Base-by-base conservation (phyloP, 2,797 vertebrate genomes). In the Phaenicophaeus curvirostris region DNA sequence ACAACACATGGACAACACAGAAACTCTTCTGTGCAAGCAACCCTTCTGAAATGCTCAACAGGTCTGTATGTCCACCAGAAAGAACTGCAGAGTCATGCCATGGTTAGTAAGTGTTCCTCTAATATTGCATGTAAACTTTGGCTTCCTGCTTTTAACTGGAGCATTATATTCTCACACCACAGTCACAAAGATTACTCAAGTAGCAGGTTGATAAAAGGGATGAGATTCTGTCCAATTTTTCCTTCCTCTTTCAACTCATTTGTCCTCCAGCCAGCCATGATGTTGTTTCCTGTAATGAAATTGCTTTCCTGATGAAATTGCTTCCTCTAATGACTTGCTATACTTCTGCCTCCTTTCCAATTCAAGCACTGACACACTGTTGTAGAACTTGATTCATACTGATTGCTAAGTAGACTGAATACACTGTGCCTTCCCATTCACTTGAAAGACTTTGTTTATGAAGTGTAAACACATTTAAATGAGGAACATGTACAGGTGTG, bases 321-420 rank as follows among this genome's bases (percentile, higher is more conserved):
- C 39, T 78, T 92, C 37, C 57, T 72, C 35, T 59, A 72, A 39
- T 17, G 62, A 84, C 73, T 89, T 79, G 50, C 41, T 71, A 80
- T 9, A 44, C 42, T 82, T 62, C 55, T 53, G 54, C 44, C 63
- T 89, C 48, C 58, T 79, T 95, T 62, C 77, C 65, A 85, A 82
- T 66, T 78, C 80, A 88, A 75, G 58, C 67, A 66, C 48, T 55
- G 50, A 44, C 63, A 48, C 18, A 48, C 67, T 80, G 31, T 24
- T 78, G 80, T 61, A 74, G 42, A 88, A 88, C 44, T 93, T 72
- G 33, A 86, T 71, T 87, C 35, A 51, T 57, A 81, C 58, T 41
- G 53, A 94, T 57, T 69, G 55, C 55, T 89, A 81, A 73, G 79
- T 89, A 24, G n/a, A 91, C 69, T 87, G 87, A 94, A 89, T 23